Percentiles rank a stretch among this genome's conserved stretches.
These are phyloP conservation scores for Enteromius unitaeniatus DNA, from an alignment of 2,797 vertebrate genomes.

Conservation along the genomic window DNA sequence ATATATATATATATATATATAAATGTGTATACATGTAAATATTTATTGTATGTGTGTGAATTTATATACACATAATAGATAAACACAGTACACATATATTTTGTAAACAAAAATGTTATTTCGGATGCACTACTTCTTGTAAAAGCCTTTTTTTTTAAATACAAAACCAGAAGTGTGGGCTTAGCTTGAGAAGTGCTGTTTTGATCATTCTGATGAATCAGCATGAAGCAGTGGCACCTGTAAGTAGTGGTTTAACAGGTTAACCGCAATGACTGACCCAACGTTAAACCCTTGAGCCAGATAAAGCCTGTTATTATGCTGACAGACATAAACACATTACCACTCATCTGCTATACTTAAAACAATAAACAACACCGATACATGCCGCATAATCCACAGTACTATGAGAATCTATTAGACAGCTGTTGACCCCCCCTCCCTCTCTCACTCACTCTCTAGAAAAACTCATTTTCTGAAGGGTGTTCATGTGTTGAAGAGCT, in stretches of 20 bases:
- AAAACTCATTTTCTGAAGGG: constrained; percentile 63
- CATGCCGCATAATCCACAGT: not conserved
- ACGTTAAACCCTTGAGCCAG: not conserved
- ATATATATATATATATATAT: no score
- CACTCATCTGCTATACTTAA: constrained; percentile 16
- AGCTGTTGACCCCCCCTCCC: constrained; percentile 40
- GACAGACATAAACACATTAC: constrained; percentile 1
- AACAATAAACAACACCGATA: constrained; percentile 30
- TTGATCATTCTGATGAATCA: constrained; percentile 70
- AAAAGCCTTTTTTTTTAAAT: constrained; percentile 51
- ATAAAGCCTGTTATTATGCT: constrained; percentile 34
- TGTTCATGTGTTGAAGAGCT: constrained; percentile 53
- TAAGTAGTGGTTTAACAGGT: constrained; percentile 38
- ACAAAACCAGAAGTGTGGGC: constrained; percentile 59
- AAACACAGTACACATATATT: no score
- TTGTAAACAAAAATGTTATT: no score
- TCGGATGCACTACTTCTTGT: not conserved
- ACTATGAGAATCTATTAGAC: constrained; percentile 43
- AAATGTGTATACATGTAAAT: no score
- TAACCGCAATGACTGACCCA: constrained; percentile 10
- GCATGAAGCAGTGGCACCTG: constrained; percentile 22
- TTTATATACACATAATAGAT: no score
- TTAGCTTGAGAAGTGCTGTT: not conserved
- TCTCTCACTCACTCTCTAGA: constrained; percentile 46
- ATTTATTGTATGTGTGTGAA: no score